A percentile compares a stretch with the other conserved stretches of the same genome.
Evolutionary conservation across 2,797 vertebrate species (phyloP).

Genomic region (Harpagifer antarcticus): DNA sequence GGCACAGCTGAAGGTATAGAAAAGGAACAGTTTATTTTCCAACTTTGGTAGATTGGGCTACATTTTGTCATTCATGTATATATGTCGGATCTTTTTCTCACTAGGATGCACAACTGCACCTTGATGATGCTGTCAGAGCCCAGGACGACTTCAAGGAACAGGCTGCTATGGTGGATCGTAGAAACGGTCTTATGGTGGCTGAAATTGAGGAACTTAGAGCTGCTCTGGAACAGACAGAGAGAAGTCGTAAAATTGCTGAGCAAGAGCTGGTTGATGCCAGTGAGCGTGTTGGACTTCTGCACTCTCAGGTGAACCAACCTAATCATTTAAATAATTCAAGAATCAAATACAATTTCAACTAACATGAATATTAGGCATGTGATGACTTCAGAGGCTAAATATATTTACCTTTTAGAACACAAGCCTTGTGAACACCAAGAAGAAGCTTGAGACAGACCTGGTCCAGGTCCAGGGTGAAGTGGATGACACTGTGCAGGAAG

Average conservation of each 20-base stretch:
- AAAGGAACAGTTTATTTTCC: background rate
- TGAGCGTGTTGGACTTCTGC: conserved; percentile 87
- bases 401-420: background rate
- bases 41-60: background rate
- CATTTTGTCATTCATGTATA: background rate
- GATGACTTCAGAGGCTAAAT: background rate
- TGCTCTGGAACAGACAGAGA: conserved; percentile 89
- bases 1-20: conserved; percentile 88
- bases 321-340: background rate
- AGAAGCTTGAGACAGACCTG: no score
- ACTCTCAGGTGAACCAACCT: conserved; percentile 72
- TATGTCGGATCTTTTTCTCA: background rate
- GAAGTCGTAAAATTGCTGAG: conserved; percentile 86
- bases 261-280: conserved; percentile 89
- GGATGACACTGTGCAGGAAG: no score
- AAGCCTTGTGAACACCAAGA: no score
- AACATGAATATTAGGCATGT: background rate
- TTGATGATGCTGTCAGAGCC: conserved; percentile 87
- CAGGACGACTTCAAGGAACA: conserved; percentile 92
- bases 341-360: no score
- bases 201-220: conserved; percentile 89
- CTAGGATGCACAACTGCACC: conserved; percentile 88
- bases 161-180: conserved; percentile 88
- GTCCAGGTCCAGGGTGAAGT: no score
- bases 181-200: conserved; percentile 87